Evolutionary conservation across 92 coral and sea anemone species (phyloP), one percentile per base, ranked within the genome.

Genomic region (Desmophyllum pertusum): DNA sequence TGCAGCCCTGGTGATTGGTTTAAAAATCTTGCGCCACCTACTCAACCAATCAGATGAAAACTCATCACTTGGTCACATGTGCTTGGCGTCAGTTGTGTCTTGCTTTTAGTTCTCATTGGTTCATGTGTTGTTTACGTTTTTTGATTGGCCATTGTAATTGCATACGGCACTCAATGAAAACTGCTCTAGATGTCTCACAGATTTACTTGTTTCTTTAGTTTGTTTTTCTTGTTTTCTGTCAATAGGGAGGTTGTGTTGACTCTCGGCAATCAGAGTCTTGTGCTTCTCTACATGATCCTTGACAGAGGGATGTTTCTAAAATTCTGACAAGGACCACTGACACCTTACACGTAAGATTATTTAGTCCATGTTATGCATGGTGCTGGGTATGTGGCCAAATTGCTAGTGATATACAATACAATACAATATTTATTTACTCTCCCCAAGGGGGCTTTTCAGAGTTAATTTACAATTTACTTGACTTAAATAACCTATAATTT

Each of bases 161-260:
- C 55, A 11, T 10, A 50, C 55, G 15, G 18, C 55, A 50, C 55
- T 50, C 55, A 50, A 50, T 50, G 17, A 50, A 50, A 50, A 50
- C n/a, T 50, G 55, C 55, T 11, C 55, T 50, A 11, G 17, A 50
- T 50, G n/a, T n/a, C n/a, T n/a, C n/a, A n/a, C n/a, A n/a, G n/a
- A n/a, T n/a, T n/a, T n/a, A n/a, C n/a, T n/a, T n/a, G n/a, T n/a
- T 3, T 30, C 27, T 7, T 51, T 48, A 51, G 1, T 13, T 30
- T 50, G 19, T 9, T 15, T 40, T 13, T 27, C 13, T 7, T 21
- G 0, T 62, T 50, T 35, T 74, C 71, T 53, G 29, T 79, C 38
- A 40, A 55, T 77, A 97, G 99, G 98, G 99, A 78, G 99, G 99
- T 2, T 97, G 97, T 83, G 92, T 97, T 19, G 99, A 97, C 73